Base-by-base conservation (phyloP, 2,888 invertebrate species). In the Lutraria lutraria region DNA sequence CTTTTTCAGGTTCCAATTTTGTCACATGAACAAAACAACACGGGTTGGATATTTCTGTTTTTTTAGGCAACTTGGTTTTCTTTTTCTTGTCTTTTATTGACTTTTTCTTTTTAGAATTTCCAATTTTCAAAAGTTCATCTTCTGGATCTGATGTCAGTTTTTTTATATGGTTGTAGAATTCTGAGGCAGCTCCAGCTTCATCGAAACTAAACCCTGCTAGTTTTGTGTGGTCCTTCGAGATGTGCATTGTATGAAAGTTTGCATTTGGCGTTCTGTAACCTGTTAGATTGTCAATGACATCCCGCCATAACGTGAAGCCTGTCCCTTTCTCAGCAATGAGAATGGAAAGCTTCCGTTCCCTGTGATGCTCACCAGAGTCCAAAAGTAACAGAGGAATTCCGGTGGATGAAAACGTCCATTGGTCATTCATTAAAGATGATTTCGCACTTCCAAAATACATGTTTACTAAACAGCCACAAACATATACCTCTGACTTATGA, bases 21-120 rank as follows among this genome's bases (percentile, higher is more conserved):
- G 98, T 98, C 92, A 98, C 98, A 96, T 98, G 98, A 94, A 98
- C 98, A 96, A 98, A 98, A 95, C 98, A 98, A 96, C 98, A 98
- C 0, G 98, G 98, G 96, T 98, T 98, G 81, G 98, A 98, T 93
- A 98, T 98, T 96, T 98, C 98, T 89, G 97, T 97, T 96, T 98
- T 98, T 83, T 98, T 97, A 31, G 98, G 98, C 90, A 98, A 96
- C 79, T 96, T 96, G 89, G 95, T 95, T 93, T 96, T 96, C 88
- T 94, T 93, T 91, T 94, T 95, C 87, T 76, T 90, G 82, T 94
- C 94, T 72, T 93, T 92, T 68, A 93, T 92, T 85, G 94, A 94
- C 84, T 95, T 95, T 87, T 94, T 95, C 90, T 96, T 96, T 92
- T 96, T 96, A 81, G 94, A 93, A 88, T 95, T 96, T 97, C 97